Base-by-base conservation (phyloP, 1,140 invertebrate genomes). In the Heliconius eleuchia region DNA sequence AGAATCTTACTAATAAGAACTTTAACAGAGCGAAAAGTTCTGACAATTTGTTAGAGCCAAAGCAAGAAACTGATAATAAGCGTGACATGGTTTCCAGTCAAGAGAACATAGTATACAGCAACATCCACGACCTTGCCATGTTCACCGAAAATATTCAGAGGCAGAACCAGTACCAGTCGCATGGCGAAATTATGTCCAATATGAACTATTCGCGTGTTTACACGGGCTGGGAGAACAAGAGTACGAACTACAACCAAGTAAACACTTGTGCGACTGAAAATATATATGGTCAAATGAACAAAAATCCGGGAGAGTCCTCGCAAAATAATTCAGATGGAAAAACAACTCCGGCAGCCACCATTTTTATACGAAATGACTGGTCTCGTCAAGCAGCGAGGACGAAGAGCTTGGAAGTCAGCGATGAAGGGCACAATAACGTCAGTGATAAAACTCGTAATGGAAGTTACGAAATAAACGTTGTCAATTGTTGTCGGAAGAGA, bases 281-380 rank as follows among this genome's bases (percentile, higher is more conserved):
- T 66, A 90, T 90, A 73, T 94, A 92, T 77, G 90, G 88, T n/a
- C 91, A 90, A 73, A 88, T 89, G 83, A 88, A 74, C 23, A 90
- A 88, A 71, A 88, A 86, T 71, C 86, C 87, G 75, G 88, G 86
- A 55, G 91, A 94, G 74, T 77, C 90, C 81, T 90, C 91, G 82
- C 89, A 91, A 75, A 89, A 86, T 52, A 90, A 89, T 83, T 73
- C 81, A 76, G 91, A 93, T 87, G 88, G 86, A 71, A 91, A 89
- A 77, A 77, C 86, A 81, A 90, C 90, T 87, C 90, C 92, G 90
- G 93, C 92, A 92, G 93, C 94, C 89, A 94, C 93, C 89, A 94
- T 94, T 94, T 95, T 95, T 91, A 94, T 93, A 82, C 87, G 94
- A 93, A 95, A 94, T 94, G 94, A 95, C 90, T 95, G 94, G 94